Percentiles rank a stretch among this genome's conserved stretches.
phyloP scores from a whole-genome alignment of 1,140 invertebrate species.

The Trypoxylus dichotomus region DNA sequence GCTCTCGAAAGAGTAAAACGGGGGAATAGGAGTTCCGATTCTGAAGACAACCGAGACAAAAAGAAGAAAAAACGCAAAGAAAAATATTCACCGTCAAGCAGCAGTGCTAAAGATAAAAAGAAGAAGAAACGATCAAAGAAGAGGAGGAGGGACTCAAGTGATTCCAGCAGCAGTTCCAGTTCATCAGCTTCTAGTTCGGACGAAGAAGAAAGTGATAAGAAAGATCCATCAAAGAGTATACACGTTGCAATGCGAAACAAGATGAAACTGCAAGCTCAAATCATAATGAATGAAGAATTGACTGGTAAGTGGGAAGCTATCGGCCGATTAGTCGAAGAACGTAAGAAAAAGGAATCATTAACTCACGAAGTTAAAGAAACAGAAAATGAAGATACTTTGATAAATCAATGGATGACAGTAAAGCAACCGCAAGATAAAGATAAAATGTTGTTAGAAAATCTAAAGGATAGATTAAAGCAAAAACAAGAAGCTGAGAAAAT shows the following conservation, averaged over 20 bases:
- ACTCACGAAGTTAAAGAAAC: constrained; percentile 43
- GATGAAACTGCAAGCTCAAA: constrained; percentile 54
- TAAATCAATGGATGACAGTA: constrained; percentile 65
- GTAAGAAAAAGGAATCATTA: constrained; percentile 49
- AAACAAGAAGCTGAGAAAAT: constrained; percentile 55
- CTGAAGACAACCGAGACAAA: constrained; percentile 36
- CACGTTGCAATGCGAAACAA: constrained; percentile 71
- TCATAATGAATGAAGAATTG: constrained; percentile 57
- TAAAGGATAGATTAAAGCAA: constrained; percentile 58
- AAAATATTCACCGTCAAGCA: constrained; percentile 36
- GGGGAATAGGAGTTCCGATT: constrained; percentile 40
- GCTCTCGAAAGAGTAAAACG: constrained; percentile 59
- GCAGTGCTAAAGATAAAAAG: constrained; percentile 45
- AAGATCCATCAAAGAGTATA: constrained; percentile 63
- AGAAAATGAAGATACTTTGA: constrained; percentile 56
- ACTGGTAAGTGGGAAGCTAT: constrained; percentile 47
- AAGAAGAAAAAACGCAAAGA: constrained; percentile 43
- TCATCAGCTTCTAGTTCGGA: constrained; percentile 57
- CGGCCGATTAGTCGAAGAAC: constrained; percentile 55
- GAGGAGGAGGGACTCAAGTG: constrained; percentile 48
- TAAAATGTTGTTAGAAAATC: constrained; percentile 60
- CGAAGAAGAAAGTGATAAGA: constrained; percentile 54
- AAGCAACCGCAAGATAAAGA: constrained; percentile 60
- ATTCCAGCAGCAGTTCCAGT: constrained; percentile 53
- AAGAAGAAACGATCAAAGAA: constrained; percentile 53